A percentile compares a stretch with the other conserved stretches of the same genome.
phyloP scores from a whole-genome alignment of 2,888 invertebrate genomes.

The Lasioglossum malachurum region DNA sequence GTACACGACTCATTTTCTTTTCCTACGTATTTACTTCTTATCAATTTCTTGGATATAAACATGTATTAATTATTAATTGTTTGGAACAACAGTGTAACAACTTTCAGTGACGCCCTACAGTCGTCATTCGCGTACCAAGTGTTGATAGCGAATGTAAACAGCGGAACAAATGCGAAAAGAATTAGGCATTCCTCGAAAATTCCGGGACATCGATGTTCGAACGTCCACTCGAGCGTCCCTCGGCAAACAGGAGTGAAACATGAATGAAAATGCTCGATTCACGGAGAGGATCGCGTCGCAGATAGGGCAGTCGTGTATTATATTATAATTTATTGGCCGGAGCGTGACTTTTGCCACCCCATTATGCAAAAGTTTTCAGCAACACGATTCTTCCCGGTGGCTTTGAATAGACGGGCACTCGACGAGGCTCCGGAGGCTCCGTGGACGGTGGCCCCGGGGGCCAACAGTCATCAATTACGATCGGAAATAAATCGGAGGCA shows the following conservation, averaged over 20 bases:
- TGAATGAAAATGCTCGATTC: background rate
- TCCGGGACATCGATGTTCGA: background rate
- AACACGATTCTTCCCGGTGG: constrained; percentile 44
- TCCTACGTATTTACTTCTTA: too few species aligned
- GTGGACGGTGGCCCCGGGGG: background rate
- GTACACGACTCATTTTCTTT: too few species aligned
- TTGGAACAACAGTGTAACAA: too few species aligned
- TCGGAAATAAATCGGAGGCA: constrained; percentile 83
- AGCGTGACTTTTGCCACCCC: constrained; percentile 50
- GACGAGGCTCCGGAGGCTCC: constrained; percentile 66
- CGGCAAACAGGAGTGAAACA: background rate
- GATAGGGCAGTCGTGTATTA: background rate
- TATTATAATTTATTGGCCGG: constrained; percentile 51
- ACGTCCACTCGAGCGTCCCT: background rate
- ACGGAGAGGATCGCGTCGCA: background rate
- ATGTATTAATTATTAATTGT: too few species aligned
- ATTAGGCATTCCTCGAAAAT: background rate
- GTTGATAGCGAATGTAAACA: too few species aligned
- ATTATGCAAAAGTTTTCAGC: constrained; percentile 65
- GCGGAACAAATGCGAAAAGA: background rate
- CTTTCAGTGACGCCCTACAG: too few species aligned
- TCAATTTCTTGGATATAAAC: too few species aligned
- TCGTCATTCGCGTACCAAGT: too few species aligned
- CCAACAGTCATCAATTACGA: constrained; percentile 81
- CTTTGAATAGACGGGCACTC: constrained; percentile 64